Percentiles rank a stretch among this genome's conserved stretches.
phyloP scores from a whole-genome alignment of 1,140 invertebrate species.

The Leptestheria dahalacensis region DNA sequence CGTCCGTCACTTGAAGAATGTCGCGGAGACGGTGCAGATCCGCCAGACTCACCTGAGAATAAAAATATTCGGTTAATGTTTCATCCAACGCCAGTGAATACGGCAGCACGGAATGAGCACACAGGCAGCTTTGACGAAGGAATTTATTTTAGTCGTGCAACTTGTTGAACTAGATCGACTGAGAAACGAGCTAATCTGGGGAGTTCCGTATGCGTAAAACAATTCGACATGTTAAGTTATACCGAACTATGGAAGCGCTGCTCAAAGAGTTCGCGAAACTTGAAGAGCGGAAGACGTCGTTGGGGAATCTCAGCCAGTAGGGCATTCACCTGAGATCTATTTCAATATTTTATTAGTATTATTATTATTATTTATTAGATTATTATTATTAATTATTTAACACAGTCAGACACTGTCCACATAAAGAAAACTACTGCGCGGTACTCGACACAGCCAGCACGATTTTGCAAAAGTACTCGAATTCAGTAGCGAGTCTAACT shows the following conservation, averaged over 20 bases:
- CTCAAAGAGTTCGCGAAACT: constrained; percentile 71
- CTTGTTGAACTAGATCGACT: no score
- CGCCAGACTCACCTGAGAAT: constrained; percentile 22
- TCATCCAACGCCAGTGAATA: no score
- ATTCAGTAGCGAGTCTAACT: no score
- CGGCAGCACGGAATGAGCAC: no score
- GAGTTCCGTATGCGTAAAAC: no score
- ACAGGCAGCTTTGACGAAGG: no score
- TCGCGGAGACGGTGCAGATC: constrained; percentile 68
- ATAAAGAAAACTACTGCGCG: neutral
- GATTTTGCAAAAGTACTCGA: no score
- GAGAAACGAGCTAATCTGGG: no score
- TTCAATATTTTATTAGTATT: constrained; percentile 16
- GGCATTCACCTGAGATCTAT: constrained; percentile 36
- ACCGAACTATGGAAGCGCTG: constrained; percentile 61
- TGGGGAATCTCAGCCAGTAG: constrained; percentile 53
- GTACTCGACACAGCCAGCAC: no score
- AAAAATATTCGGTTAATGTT: neutral
- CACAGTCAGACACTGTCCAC: neutral
- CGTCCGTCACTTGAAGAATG: constrained; percentile 51
- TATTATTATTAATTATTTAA: neutral
- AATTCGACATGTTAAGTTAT: constrained; percentile 26
- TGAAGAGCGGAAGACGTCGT: constrained; percentile 60
- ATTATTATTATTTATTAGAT: constrained; percentile 14
- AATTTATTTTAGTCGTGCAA: no score